Base-by-base conservation (phyloP, 1,140 invertebrate species). In the Drosophila takahashii region DNA sequence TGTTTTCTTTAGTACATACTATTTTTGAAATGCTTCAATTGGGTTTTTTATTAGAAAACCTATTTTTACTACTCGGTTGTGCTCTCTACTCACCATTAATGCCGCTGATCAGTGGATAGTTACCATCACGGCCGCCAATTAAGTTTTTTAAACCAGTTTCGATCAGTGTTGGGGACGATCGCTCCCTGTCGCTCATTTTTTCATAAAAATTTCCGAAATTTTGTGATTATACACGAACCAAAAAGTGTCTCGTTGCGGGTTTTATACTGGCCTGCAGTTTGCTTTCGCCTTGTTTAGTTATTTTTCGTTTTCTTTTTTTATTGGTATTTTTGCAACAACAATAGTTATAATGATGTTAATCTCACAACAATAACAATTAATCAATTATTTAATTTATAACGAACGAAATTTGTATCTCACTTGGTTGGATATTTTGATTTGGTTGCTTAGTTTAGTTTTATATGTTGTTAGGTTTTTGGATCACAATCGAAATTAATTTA, bases 81-180 rank as follows among this genome's bases (percentile, higher is more conserved):
- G 13, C 32, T 32, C n/a, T 10, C 11, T 53, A 95, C 95, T 95
- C 92, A 96, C 95, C 95, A 94, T 94, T 94, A 76, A 92, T 92
- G 92, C 94, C 94, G 93, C 94, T 94, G 93, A 96, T 95, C 79
- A 95, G 93, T 92, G 95, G 95, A 93, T 95, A 96, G 93, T 95
- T 95, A 92, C 94, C 94, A 94, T 95, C 95, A 92, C 95, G 95
- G 86, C 95, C 94, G 93, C 95, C 95, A 93, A 95, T 95, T 93
- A 95, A 94, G 94, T 96, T 96, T 93, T 95, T 95, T 93, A 96
- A 95, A 93, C 95, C 95, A 93, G 95, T 95, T 94, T 96, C 95
- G 93, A 95, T 94, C 92, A 95, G 94, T 94, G 94, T 95, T 93
- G 95, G 95, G 93, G 95, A 95, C 92, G 95, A 95, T 93, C 95